Percentiles rank a stretch among this genome's conserved stretches.
Evolutionary conservation across 2,888 invertebrate species (phyloP).

Genomic region (Eupithecia tripunctaria): DNA sequence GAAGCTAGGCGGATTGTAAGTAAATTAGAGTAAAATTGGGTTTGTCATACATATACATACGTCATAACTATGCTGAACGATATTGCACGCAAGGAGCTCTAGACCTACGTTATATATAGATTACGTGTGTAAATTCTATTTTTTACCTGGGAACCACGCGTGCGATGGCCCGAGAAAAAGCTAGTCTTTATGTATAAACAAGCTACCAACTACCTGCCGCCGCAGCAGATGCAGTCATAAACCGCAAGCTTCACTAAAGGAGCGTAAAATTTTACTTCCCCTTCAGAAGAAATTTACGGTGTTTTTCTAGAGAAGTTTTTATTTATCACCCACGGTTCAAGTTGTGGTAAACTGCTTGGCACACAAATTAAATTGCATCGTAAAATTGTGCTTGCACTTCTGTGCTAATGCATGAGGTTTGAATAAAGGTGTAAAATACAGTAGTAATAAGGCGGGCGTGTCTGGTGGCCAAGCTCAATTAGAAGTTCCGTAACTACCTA

Average conservation of each 20-base stretch:
- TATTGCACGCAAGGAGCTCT: too few relatives aligned
- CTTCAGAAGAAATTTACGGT: constrained; percentile 18
- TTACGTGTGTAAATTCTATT: too few relatives aligned
- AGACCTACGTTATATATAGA: too few relatives aligned
- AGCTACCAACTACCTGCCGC: constrained; percentile 1
- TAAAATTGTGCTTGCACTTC: not conserved
- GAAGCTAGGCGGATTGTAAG: too few relatives aligned
- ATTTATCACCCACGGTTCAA: constrained; percentile 17
- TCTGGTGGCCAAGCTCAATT: not conserved
- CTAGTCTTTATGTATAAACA: too few relatives aligned
- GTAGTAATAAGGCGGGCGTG: not conserved
- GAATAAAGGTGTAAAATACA: not conserved
- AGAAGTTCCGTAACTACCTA: not conserved
- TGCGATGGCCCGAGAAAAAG: too few relatives aligned
- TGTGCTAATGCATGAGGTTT: not conserved
- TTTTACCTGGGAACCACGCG: too few relatives aligned
- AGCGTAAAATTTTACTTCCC: constrained; percentile 25
- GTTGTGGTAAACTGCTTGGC: constrained; percentile 3
- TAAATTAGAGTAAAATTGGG: too few relatives aligned
- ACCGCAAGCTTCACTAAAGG: constrained; percentile 11
- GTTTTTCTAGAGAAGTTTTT: constrained; percentile 17
- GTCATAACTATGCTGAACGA: too few relatives aligned
- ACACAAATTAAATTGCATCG: not conserved
- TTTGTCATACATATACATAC: too few relatives aligned
- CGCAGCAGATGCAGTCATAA: not conserved